Evolutionary conservation across 2,888 invertebrate genomes (phyloP).

Genomic region (Melangyna quadrimaculata): DNA sequence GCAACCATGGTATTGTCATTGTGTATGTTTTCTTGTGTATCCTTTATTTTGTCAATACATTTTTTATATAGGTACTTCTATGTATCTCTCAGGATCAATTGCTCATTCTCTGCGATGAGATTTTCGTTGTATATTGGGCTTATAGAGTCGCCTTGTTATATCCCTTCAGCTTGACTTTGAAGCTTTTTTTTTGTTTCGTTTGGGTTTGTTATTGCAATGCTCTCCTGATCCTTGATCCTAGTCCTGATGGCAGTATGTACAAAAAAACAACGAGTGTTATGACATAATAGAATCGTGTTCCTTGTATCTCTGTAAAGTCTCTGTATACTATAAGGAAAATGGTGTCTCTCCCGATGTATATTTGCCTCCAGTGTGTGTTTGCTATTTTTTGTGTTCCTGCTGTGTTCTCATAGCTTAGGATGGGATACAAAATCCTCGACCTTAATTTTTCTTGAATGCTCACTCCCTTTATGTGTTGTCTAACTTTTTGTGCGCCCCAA

Average conservation of each 20-base stretch:
- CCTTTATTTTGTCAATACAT: neutral
- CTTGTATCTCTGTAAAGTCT: slow-evolving; percentile 27
- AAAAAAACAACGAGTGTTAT: slow-evolving; percentile 42
- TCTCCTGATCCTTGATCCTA: slow-evolving; percentile 18
- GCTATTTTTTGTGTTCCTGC: neutral
- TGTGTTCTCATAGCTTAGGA: neutral
- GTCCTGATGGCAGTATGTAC: slow-evolving; percentile 28
- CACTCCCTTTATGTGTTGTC: neutral
- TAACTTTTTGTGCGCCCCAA: slow-evolving; percentile 17
- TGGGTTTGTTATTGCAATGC: neutral
- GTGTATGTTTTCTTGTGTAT: slow-evolving; percentile 2
- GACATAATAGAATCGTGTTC: slow-evolving; percentile 51
- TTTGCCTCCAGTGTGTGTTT: slow-evolving; percentile 3
- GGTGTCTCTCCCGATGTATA: neutral
- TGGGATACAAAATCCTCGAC: slow-evolving; percentile 51
- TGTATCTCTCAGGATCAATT: slow-evolving; percentile 46
- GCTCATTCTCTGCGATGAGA: slow-evolving; percentile 45
- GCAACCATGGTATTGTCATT: no score
- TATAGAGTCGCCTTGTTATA: slow-evolving; percentile 34
- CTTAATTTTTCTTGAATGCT: slow-evolving; percentile 41
- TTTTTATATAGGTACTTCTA: neutral
- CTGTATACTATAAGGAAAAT: neutral
- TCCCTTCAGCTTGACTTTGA: slow-evolving; percentile 29
- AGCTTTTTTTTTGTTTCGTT: neutral
- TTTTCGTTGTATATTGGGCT: slow-evolving; percentile 22